These are phyloP conservation scores for Dipodomys merriami DNA, from an alignment of 2,113 vertebrate genomes.

Conservation along the genomic window DNA sequence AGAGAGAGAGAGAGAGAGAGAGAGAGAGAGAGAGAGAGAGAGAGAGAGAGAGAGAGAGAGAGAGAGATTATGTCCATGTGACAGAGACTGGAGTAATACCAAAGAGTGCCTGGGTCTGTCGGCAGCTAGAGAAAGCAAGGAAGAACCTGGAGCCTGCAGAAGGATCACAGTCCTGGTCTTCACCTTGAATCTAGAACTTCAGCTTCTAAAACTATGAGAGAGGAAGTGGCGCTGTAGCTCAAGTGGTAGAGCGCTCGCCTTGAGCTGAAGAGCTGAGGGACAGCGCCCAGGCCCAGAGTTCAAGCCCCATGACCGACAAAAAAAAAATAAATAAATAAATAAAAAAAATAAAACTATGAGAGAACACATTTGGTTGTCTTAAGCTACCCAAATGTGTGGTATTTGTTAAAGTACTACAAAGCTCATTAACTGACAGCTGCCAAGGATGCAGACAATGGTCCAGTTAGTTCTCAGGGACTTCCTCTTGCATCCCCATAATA, in stretches of 20 bases:
- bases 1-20: too few species aligned
- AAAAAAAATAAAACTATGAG: background rate
- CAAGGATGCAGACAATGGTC: background rate
- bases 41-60: too few species aligned
- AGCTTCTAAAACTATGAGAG: background rate
- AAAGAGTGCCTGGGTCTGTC: background rate
- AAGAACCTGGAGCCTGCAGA: background rate
- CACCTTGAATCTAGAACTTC: background rate
- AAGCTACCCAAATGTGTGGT: background rate
- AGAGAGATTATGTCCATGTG: background rate
- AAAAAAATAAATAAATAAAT: too few species aligned
- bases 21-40: too few species aligned
- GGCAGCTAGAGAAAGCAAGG: background rate
- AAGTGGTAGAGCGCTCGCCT: too few species aligned
- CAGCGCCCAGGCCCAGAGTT: too few species aligned
- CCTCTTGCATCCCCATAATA: background rate
- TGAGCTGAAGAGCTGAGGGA: too few species aligned
- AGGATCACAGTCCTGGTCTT: background rate
- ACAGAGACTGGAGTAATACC: background rate
- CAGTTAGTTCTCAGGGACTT: background rate
- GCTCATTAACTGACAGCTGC: background rate
- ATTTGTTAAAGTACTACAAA: background rate
- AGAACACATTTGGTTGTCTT: background rate
- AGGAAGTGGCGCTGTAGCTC: too few species aligned
- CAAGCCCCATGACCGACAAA: too few species aligned